A percentile compares a stretch with the other conserved stretches of the same genome.
Conservation (phyloP, 2,797 vertebrate genomes). For the Masticophis lateralis region DNA sequence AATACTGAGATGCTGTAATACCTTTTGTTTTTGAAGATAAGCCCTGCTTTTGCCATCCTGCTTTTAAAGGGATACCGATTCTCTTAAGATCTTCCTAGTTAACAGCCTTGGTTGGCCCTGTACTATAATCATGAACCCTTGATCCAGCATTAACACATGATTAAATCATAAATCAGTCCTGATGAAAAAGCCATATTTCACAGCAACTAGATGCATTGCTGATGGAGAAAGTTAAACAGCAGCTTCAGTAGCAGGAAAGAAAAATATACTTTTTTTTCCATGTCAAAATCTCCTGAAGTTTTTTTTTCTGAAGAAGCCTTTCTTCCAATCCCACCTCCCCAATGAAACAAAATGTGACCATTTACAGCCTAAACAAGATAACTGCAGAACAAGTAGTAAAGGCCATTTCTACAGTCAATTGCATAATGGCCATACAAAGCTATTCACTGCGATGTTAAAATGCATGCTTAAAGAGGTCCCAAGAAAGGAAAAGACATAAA, state of each 20-base stretch:
- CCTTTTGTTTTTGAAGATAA: not conserved
- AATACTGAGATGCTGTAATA: constrained; percentile 14
- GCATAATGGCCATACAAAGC: constrained; percentile 45
- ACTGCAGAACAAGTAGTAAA: constrained; percentile 45
- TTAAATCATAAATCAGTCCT: constrained; percentile 6
- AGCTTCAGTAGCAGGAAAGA: constrained; percentile 33
- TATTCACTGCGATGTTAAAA: constrained; percentile 55
- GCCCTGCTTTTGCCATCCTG: not conserved
- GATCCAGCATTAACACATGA: not conserved
- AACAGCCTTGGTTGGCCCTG: no score
- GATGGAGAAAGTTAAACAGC: constrained; percentile 9
- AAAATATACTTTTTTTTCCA: constrained; percentile 42
- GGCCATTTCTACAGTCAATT: constrained; percentile 46
- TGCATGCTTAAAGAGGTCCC: constrained; percentile 23
- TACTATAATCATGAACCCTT: not conserved
- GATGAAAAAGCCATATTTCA: not conserved
- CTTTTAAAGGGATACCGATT: constrained; percentile 1
- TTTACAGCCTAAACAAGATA: constrained; percentile 36
- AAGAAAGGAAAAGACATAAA: constrained; percentile 1
- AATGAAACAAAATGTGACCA: not conserved
- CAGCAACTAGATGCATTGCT: not conserved
- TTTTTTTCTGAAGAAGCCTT: not conserved
- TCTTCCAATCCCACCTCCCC: not conserved
- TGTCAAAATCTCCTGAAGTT: constrained; percentile 32
- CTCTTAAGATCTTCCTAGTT: constrained; percentile 3